Base-by-base conservation (phyloP, 2,113 vertebrate species). In the Sinosuthora webbiana region DNA sequence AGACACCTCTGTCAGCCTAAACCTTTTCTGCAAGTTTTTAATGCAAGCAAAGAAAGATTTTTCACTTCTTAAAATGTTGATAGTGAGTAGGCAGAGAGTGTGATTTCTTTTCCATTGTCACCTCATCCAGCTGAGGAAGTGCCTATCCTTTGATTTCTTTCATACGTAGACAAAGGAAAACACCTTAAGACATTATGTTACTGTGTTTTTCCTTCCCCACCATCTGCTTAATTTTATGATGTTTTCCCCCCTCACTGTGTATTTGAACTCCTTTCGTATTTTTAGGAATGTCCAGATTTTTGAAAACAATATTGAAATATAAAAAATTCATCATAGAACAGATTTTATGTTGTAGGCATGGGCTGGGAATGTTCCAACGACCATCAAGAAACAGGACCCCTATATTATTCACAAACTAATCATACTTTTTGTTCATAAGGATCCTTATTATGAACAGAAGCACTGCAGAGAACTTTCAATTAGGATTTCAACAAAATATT, bases 401-500 rank as follows among this genome's bases (percentile, higher is more conserved):
- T 70, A 17, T 18, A 37, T 89, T 68, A 79, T 37, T 77, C 31
- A 63, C 21, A 83, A 79, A 63, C 25, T 59, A 28, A 67, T 45
- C 15, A 37, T 12, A 10, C 20, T 24, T 89, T 81, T 69, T 76
- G 65, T 77, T 90, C 35, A 77, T 42, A 94, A 86, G 27, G 16
- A 42, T 74, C 15, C 35, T 80, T 70, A 49, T 89, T 63, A 45
- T 23, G 42, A 95, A 53, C 39, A 71, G 76, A 94, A 79, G 15
- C 21, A 45, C 73, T 83, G 16, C 19, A 81, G 50, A 42, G 53
- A 82, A 59, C 18, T 64, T 84, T 44, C 30, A 86, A 24, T 92
- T 83, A 92, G 62, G 37, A 78, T 83, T 93, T 87, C 73, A 70
- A 52, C 14, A 81, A 96, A 89, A 93, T 64, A 87, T 50, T 74